Conservation (phyloP, 2,888 invertebrate species). For the Trichopria drosophilae region DNA sequence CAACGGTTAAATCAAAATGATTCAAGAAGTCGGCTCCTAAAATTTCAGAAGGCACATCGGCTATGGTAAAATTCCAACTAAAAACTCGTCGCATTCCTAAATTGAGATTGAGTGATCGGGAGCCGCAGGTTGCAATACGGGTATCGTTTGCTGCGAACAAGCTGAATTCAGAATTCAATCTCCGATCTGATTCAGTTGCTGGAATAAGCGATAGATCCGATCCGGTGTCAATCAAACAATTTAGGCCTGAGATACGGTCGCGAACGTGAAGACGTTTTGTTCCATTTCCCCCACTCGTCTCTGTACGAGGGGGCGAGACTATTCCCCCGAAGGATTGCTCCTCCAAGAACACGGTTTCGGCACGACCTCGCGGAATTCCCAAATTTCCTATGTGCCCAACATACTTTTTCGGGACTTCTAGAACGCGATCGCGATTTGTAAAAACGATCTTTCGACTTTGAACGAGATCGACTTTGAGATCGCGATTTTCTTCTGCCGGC, state of each 20-base stretch:
- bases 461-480: neutral
- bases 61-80: conserved; percentile 29
- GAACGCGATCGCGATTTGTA: no score
- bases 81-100: conserved; percentile 29
- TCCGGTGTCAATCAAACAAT: conserved; percentile 22
- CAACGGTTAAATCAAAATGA: conserved; percentile 7
- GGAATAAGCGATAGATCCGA: conserved; percentile 24
- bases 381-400: no score
- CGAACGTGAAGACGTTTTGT: conserved; percentile 23
- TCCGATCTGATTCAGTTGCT: neutral
- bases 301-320: no score
- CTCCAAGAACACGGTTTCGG: neutral
- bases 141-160: conserved; percentile 34
- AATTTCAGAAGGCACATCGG: conserved; percentile 25
- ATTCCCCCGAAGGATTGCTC: no score
- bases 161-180: neutral
- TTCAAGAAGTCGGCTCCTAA: conserved; percentile 32
- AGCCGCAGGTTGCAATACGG: conserved; percentile 30
- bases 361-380: no score
- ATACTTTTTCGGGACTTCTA: no score
- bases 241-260: conserved; percentile 9
- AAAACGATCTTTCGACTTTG: no score
- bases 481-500: neutral
- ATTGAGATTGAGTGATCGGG: conserved; percentile 15
- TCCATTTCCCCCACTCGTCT: no score